Evolutionary conservation across 2,888 invertebrate genomes (phyloP).

Genomic region (Pristionchus japonicus): DNA sequence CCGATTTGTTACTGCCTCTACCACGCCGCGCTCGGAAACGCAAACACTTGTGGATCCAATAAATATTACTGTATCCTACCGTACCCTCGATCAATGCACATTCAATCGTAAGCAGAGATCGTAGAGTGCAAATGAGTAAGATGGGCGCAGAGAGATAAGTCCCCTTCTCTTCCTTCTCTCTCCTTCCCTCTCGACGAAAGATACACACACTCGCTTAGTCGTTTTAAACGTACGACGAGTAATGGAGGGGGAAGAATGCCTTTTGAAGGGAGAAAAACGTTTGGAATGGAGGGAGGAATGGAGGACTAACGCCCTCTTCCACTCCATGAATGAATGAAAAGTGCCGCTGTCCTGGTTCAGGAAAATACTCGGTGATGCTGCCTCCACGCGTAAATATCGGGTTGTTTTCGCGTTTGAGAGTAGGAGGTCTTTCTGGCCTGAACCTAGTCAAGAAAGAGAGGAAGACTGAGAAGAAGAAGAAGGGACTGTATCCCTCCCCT

Average conservation of each 20-base stretch:
- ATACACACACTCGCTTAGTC: neutral
- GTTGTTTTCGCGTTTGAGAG: neutral
- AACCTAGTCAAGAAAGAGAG: neutral
- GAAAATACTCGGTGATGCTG: neutral
- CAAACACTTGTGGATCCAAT: neutral
- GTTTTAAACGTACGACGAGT: conserved; percentile 9
- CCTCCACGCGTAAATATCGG: neutral
- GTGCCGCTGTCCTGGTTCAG: neutral
- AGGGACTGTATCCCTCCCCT: neutral
- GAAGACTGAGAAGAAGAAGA: neutral
- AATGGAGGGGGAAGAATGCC: neutral
- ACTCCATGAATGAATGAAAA: neutral
- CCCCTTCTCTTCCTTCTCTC: neutral
- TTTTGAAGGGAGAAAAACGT: neutral
- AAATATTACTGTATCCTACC: neutral
- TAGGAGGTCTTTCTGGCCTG: neutral
- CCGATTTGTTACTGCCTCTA: neutral
- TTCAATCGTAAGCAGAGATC: neutral
- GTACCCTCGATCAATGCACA: neutral
- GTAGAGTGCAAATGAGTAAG: neutral
- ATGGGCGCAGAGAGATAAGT: conserved; percentile 12
- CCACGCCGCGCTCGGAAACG: neutral
- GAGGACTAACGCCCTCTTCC: neutral
- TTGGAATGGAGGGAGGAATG: neutral
- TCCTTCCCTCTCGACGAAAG: neutral